A percentile compares a stretch with the other conserved stretches of the same genome.
These are phyloP conservation scores for Diploptera punctata DNA, from an alignment of 2,888 invertebrate genomes.

Conservation along the genomic window DNA sequence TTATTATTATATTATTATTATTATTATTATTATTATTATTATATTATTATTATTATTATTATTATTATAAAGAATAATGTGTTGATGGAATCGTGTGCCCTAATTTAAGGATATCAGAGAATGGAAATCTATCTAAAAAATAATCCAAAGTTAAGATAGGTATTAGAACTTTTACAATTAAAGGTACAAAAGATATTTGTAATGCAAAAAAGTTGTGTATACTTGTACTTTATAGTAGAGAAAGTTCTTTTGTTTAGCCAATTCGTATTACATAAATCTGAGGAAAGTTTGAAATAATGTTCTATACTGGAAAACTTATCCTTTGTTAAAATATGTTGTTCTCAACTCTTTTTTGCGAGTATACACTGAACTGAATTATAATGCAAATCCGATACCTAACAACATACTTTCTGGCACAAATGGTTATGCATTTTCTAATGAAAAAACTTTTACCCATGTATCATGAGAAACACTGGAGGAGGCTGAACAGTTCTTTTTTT, in stretches of 20 bases:
- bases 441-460: conserved; percentile 27
- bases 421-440: conserved; percentile 31
- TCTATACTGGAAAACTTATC: conserved; percentile 14
- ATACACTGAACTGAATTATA: conserved; percentile 17
- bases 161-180: too few relatives aligned
- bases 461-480: background rate
- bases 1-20: too few relatives aligned
- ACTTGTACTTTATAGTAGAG: background rate
- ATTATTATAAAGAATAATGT: too few relatives aligned
- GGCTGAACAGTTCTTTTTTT: too few relatives aligned
- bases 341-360: conserved; percentile 13
- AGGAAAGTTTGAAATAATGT: background rate
- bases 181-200: background rate
- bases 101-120: too few relatives aligned
- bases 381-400: conserved; percentile 28
- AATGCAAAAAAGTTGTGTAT: background rate
- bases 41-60: too few relatives aligned
- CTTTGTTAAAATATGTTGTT: conserved; percentile 31
- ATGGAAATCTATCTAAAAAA: too few relatives aligned
- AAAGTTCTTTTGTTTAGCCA: conserved; percentile 5
- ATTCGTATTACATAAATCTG: conserved; percentile 9
- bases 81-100: too few relatives aligned
- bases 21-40: too few relatives aligned
- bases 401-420: conserved; percentile 18
- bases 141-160: too few relatives aligned